Evolutionary conservation across 2,113 vertebrate species (phyloP), one percentile per base, ranked within the genome.

Genomic region (Labeo catla): DNA sequence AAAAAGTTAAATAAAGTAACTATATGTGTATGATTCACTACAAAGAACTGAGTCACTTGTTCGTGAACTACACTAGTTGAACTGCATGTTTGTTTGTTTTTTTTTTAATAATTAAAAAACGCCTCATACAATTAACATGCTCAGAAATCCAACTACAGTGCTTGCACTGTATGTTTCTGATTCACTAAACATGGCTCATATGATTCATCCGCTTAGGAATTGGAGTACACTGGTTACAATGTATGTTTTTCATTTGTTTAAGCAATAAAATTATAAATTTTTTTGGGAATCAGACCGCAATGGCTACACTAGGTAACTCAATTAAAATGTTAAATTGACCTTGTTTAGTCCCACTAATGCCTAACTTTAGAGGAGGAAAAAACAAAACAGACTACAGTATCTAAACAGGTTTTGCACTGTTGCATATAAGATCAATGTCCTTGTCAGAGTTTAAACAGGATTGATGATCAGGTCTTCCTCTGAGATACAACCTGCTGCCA

Each of bases 401-500:
- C 47, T 70, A 70, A 6, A 52, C 59, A 6, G n/a, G 45, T 66
- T 49, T 81, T 49, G 12, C 23, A 36, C 45, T 5, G 28, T 36
- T 36, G 47, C 28, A 68, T 21, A 36, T 36, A 83, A 83, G 49
- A 70, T 70, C 65, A 83, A 83, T 70, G 65, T 70, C 63, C 81
- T 70, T 81, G 61, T 66, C 79, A 81, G 19, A 54, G 28, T 21
- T 50, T 19, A 54, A 83, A 52, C 47, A 52, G 49, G 49, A 83
- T 83, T 70, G 10, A 83, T 54, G 11, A 70, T 70, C 34, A 21
- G 23, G 8, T 11, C 61, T 34, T 66, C 63, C 61, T 66, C 8
- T 9, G 72, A 74, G 65, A 84, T 65, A 45, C 34, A 76, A 39
- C 54, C 84, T 63, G 10, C 49, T 43, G 73, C 10, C 68, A 57